These are phyloP conservation scores for Tholera decimalis DNA, from an alignment of 2,888 invertebrate genomes.

Conservation along the genomic window DNA sequence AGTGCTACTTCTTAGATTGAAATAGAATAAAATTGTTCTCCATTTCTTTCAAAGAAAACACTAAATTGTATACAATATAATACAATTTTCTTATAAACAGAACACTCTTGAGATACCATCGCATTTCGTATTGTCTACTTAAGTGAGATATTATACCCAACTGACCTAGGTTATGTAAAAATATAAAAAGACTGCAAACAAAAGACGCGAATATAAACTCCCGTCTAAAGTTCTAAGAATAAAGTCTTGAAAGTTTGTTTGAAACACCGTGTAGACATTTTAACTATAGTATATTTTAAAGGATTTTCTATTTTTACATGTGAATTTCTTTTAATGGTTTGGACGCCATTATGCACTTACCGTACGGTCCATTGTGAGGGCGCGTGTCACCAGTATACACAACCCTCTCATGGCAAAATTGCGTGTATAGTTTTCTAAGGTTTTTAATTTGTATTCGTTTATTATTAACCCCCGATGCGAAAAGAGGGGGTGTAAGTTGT, in stretches of 20 bases:
- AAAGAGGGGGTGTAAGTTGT: too few relatives aligned
- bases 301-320: too few relatives aligned
- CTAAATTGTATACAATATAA: conserved; percentile 32
- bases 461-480: too few relatives aligned
- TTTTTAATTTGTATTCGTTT: too few relatives aligned
- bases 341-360: not conserved
- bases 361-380: not conserved
- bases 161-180: conserved; percentile 44
- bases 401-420: too few relatives aligned
- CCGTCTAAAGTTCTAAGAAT: too few relatives aligned
- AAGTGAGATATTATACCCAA: conserved; percentile 52
- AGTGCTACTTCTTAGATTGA: conserved; percentile 25
- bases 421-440: too few relatives aligned
- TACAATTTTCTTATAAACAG: conserved; percentile 38
- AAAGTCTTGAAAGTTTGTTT: too few relatives aligned
- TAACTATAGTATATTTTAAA: too few relatives aligned
- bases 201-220: conserved; percentile 29
- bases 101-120: conserved; percentile 25
- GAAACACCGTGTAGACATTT: too few relatives aligned
- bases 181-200: conserved; percentile 44
- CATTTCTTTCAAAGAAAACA: conserved; percentile 13
- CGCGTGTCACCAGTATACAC: too few relatives aligned
- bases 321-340: not conserved
- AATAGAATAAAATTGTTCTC: conserved; percentile 18
- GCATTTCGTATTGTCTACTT: conserved; percentile 37